phyloP scores from a whole-genome alignment of 2,797 vertebrate genomes.

The Lagodon rhomboides region DNA sequence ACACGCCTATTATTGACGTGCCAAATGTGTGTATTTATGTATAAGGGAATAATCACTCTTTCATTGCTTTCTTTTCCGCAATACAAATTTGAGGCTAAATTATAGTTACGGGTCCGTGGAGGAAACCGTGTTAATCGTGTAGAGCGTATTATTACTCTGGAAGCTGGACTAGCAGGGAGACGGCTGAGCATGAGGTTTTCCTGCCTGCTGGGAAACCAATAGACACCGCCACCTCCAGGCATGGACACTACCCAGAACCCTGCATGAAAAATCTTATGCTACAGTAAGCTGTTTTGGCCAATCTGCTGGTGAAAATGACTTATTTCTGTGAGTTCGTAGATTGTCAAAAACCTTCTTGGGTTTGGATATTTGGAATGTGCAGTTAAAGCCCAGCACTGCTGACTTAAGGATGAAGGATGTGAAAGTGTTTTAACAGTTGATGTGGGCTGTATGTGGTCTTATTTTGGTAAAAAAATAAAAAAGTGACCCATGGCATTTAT shows the following conservation, averaged over 20 bases:
- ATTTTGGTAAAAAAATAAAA: background rate
- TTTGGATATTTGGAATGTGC: conserved; percentile 30
- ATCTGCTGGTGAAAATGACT: conserved; percentile 49
- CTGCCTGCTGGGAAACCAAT: conserved; percentile 68
- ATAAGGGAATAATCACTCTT: conserved; percentile 79
- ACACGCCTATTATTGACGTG: conserved; percentile 71
- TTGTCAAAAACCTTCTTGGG: conserved; percentile 38
- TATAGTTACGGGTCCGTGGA: conserved; percentile 73
- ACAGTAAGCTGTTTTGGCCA: conserved; percentile 56
- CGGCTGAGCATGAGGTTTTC: conserved; percentile 63
- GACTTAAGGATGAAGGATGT: conserved; percentile 4
- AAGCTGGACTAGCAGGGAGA: conserved; percentile 46
- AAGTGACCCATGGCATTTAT: conserved; percentile 6
- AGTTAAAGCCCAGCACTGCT: conserved; percentile 26
- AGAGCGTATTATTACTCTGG: conserved; percentile 73
- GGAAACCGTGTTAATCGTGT: conserved; percentile 76
- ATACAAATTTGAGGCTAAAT: conserved; percentile 79
- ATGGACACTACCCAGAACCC: conserved; percentile 53
- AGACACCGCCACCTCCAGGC: conserved; percentile 48
- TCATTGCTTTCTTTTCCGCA: conserved; percentile 80
- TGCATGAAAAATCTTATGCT: conserved; percentile 50
- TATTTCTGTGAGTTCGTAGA: conserved; percentile 50
- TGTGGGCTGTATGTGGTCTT: conserved; percentile 15
- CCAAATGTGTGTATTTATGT: conserved; percentile 80
- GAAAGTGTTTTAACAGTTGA: conserved; percentile 24